phyloP scores from a whole-genome alignment of 2,888 invertebrate species.

The Apamea anceps region DNA sequence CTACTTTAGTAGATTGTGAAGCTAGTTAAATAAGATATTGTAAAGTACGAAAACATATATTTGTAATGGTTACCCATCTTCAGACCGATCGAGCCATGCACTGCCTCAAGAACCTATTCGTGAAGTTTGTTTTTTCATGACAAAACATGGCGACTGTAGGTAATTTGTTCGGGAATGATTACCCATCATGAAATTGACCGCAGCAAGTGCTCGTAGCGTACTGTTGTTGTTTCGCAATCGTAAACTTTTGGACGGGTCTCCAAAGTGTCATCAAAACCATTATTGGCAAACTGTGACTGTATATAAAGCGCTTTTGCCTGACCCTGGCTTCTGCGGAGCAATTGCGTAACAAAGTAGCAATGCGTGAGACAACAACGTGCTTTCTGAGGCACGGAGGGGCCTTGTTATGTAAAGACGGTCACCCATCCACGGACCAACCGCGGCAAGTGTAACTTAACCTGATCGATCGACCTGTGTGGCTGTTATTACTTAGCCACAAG shows the following conservation, averaged over 20 bases:
- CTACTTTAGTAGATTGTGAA: neutral
- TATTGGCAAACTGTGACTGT: neutral
- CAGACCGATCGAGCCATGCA: neutral
- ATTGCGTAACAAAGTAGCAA: too few relatives aligned
- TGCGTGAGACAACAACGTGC: too few relatives aligned
- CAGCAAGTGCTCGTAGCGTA: neutral
- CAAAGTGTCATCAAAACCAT: neutral
- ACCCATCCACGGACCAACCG: too few relatives aligned
- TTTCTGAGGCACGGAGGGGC: too few relatives aligned
- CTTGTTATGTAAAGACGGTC: too few relatives aligned
- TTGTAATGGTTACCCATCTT: too few relatives aligned
- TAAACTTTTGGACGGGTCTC: neutral
- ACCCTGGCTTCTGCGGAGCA: neutral
- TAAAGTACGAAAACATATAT: neutral
- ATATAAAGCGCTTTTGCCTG: neutral
- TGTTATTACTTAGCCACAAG: too few relatives aligned
- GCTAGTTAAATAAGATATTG: neutral
- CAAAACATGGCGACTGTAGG: neutral
- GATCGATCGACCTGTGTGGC: too few relatives aligned
- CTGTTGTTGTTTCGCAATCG: neutral
- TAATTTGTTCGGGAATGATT: neutral
- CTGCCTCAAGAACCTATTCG: neutral
- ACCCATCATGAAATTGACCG: neutral
- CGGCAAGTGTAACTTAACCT: too few relatives aligned
- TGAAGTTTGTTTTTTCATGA: neutral